Percentiles rank a stretch among this genome's conserved stretches.
Conservation (phyloP, 2,797 vertebrate species). For the Nothura maculosa region DNA sequence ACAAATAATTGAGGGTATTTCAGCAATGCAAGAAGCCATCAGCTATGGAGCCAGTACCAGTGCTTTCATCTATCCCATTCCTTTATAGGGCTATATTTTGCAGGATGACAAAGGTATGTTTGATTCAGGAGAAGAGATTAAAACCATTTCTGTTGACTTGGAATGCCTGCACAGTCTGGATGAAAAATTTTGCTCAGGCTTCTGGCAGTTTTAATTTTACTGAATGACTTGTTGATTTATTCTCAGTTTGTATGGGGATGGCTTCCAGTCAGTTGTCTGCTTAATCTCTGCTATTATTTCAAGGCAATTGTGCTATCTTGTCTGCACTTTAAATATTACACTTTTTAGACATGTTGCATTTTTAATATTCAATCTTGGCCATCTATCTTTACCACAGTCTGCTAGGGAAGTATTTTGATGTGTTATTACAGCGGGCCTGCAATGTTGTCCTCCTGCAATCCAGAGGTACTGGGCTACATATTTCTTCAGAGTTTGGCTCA, state of each 20-base stretch:
- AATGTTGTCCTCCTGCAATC: accelerated
- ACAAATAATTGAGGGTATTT: neutral
- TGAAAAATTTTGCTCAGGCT: neutral
- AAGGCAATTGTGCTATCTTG: neutral
- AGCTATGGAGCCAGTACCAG: neutral
- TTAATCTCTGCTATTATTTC: neutral
- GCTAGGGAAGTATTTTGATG: neutral
- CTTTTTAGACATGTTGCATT: neutral
- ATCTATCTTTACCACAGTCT: neutral
- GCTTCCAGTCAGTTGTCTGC: neutral
- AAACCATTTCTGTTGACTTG: neutral
- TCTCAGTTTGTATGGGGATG: neutral
- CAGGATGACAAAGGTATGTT: neutral
- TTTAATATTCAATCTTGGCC: neutral
- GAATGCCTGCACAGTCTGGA: neutral
- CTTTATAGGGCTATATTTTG: neutral
- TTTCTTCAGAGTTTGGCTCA: neutral
- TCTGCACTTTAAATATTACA: neutral
- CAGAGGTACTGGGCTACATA: neutral
- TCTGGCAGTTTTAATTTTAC: neutral
- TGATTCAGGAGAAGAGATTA: neutral
- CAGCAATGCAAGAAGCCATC: neutral
- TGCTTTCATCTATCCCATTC: neutral
- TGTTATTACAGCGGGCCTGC: neutral
- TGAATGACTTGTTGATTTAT: neutral